Conservation (phyloP, 1,140 invertebrate species). For the Lepidurus apus region DNA sequence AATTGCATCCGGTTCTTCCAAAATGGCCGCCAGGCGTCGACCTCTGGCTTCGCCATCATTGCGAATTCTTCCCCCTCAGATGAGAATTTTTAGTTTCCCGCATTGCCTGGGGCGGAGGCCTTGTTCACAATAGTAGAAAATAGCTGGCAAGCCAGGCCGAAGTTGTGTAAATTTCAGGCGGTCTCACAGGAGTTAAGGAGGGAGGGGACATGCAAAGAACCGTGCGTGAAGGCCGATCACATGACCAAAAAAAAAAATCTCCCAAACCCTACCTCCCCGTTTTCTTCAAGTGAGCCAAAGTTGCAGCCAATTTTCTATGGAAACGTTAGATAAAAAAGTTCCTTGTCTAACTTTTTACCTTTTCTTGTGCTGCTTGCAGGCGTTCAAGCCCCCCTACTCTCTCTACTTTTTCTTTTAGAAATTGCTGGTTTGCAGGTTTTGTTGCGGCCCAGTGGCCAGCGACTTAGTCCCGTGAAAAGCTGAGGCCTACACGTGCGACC, state of each 20-base stretch:
- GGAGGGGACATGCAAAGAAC: neutral
- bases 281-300: neutral
- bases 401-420: neutral
- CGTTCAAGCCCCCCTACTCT: neutral
- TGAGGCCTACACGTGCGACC: neutral
- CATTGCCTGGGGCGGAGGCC: neutral
- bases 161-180: neutral
- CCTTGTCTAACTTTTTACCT: neutral
- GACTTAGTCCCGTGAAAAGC: neutral
- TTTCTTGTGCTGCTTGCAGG: neutral
- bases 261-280: neutral
- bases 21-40: neutral
- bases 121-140: neutral
- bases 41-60: neutral
- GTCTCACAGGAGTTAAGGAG: neutral
- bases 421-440: neutral
- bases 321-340: neutral
- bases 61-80: neutral
- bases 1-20: conserved; percentile 12
- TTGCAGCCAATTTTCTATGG: neutral
- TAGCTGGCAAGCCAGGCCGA: neutral
- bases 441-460: conserved; percentile 3
- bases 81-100: neutral
- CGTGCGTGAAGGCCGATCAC: conserved; percentile 12
- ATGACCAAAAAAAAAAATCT: neutral